phyloP scores from a whole-genome alignment of 2,888 invertebrate genomes.

The Lasioglossum marginatum region DNA sequence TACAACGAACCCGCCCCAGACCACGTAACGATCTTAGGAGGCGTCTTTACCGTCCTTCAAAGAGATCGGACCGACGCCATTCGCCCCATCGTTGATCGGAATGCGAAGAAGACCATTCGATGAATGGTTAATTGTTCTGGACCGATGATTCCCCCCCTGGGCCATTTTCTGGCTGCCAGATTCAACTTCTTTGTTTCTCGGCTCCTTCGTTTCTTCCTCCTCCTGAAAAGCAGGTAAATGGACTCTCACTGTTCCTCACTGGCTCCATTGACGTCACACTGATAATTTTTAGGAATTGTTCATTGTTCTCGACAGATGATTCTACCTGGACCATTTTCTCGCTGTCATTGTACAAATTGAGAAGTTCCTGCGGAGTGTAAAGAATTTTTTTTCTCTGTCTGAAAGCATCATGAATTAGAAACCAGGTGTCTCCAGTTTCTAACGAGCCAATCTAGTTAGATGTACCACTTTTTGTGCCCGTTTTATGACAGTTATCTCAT shows the following conservation, averaged over 20 bases:
- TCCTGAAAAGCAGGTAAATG: neutral
- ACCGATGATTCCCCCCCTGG: neutral
- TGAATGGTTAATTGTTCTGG: conserved; percentile 51
- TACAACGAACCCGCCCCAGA: conserved; percentile 13
- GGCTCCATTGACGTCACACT: neutral
- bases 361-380: neutral
- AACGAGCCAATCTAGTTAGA: neutral
- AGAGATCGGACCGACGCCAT: conserved; percentile 40
- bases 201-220: neutral
- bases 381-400: neutral
- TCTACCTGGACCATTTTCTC: neutral
- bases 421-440: neutral
- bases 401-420: neutral
- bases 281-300: conserved; percentile 29
- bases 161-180: neutral
- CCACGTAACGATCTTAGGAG: conserved; percentile 12
- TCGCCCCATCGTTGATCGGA: conserved; percentile 22
- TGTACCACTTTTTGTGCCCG: neutral
- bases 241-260: neutral
- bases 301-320: conserved; percentile 28
- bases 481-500: neutral
- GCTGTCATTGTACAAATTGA: neutral
- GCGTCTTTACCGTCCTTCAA: conserved; percentile 44
- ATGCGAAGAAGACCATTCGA: conserved; percentile 26
- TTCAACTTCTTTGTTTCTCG: neutral